Evolutionary conservation across 2,113 vertebrate genomes (phyloP).

Genomic region (Ophiodon elongatus): DNA sequence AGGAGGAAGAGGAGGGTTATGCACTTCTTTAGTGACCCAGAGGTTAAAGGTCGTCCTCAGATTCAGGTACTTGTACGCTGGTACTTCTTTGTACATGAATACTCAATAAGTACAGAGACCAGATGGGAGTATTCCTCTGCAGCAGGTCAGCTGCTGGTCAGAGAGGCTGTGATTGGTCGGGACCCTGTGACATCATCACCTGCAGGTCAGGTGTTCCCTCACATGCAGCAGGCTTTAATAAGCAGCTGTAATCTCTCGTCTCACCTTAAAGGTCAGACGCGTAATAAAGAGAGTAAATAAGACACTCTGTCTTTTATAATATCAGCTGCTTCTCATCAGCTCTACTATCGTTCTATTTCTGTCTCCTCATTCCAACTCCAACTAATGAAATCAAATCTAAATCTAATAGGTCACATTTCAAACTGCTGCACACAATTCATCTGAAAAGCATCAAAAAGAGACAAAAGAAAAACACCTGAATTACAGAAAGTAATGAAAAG

Average conservation of each 20-base stretch:
- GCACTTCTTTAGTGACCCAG: too few relatives aligned
- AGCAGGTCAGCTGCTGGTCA: conserved; percentile 18
- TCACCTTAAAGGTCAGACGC: conserved; percentile 76
- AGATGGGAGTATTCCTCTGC: too few relatives aligned
- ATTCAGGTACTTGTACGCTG: too few relatives aligned
- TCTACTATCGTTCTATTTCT: conserved; percentile 61
- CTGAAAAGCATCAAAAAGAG: conserved; percentile 48
- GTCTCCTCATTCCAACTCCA: conserved; percentile 36
- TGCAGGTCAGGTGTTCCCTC: conserved; percentile 55
- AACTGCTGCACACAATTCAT: conserved; percentile 39
- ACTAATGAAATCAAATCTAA: conserved; percentile 67
- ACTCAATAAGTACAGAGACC: not conserved
- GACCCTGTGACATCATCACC: conserved; percentile 35
- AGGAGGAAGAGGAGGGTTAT: too few relatives aligned
- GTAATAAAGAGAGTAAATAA: conserved; percentile 78
- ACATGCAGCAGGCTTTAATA: conserved; percentile 70
- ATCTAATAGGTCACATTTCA: conserved; percentile 65
- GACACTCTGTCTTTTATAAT: conserved; percentile 63
- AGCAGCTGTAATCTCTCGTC: conserved; percentile 72
- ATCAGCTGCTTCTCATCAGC: conserved; percentile 70
- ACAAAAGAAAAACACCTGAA: conserved; percentile 27
- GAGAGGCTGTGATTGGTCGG: conserved; percentile 22
- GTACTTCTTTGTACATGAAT: too few relatives aligned
- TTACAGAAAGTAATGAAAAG: conserved; percentile 58
- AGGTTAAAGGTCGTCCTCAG: too few relatives aligned